phyloP scores from a whole-genome alignment of 2,888 invertebrate genomes.

The Coelopa pilipes region DNA sequence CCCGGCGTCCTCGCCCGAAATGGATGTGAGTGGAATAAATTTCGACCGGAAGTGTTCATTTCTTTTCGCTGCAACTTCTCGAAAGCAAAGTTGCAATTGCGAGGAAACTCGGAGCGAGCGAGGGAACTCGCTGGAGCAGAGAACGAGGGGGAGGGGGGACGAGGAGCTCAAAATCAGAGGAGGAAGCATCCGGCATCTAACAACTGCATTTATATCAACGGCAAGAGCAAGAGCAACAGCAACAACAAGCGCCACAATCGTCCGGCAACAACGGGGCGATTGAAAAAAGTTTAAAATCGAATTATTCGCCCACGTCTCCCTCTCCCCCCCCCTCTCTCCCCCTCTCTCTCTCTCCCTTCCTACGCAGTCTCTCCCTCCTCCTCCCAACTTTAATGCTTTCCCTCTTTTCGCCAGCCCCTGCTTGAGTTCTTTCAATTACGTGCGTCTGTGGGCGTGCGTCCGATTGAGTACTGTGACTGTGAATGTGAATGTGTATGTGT shows the following conservation, averaged over 20 bases:
- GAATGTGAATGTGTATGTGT: neutral
- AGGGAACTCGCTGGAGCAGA: neutral
- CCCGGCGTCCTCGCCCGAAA: slow-evolving; percentile 4
- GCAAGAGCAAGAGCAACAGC: neutral
- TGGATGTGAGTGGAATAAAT: slow-evolving; percentile 32
- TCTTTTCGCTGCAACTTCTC: slow-evolving; percentile 31
- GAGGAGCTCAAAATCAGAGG: slow-evolving; percentile 3
- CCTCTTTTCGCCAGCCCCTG: neutral
- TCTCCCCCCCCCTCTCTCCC: neutral
- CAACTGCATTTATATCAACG: no score
- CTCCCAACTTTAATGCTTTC: neutral
- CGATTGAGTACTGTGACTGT: neutral
- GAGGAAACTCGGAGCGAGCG: neutral
- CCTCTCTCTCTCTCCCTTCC: no score
- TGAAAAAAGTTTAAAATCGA: slow-evolving; percentile 33
- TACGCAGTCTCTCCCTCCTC: no score
- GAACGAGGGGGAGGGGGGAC: neutral
- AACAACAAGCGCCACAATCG: slow-evolving; percentile 10
- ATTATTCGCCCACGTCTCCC: slow-evolving; percentile 17
- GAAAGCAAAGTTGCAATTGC: slow-evolving; percentile 13
- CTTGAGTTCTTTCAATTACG: neutral
- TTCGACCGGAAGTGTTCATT: slow-evolving; percentile 36
- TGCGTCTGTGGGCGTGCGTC: slow-evolving; percentile 1
- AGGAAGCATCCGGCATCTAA: neutral
- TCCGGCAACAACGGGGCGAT: neutral